Evolutionary conservation across 2,888 invertebrate species (phyloP), one percentile per base, ranked within the genome.

Genomic region (Caenorhabditis uteleia): DNA sequence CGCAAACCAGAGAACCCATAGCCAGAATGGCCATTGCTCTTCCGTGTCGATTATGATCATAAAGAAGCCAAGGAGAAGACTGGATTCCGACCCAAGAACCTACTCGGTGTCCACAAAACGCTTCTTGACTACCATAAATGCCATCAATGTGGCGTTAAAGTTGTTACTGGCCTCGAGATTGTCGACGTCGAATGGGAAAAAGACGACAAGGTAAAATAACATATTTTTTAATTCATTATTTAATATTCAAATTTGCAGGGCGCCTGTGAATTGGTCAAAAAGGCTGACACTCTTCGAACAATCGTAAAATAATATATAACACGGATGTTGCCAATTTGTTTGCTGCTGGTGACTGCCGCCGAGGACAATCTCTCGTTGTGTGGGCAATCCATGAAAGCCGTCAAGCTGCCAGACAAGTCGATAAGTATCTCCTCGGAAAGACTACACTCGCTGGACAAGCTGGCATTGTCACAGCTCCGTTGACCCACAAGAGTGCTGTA

Each of bases 321-420:
- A 92, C 93, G 0, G 90, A 89, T 16, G 87, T 90, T 74, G 88
- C 89, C 34, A 91, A 91, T 84, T 67, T 74, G 56, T 82, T 77
- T 48, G 78, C 70, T 54, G 80, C 80, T 84, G 68, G 84, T 93
- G 98, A 98, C 88, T 98, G 97, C 84, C 90, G 95, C 31, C 89
- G 97, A 77, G 98, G 98, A n/a, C 98, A 98, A 84, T 95, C 95
- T 0, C 87, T 98, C 56, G 95, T 98, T 4, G 98, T 98, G 8
- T 97, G 95, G 93, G 98, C 97, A 20, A 98, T 98, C 70, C 88
- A 92, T 0, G 98, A 98, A 85, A 98, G 98, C 2, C 88, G 98
- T n/a, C 95, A 94, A 85, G 95, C 95, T 8, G 98, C 98, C 14
- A 87, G 94, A 39, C 91, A 93, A 77, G 90, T 97, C 2, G 98